Percentiles rank a stretch among this genome's conserved stretches.
Evolutionary conservation across 2,797 vertebrate genomes (phyloP).

Genomic region (Linurgus olivaceus): DNA sequence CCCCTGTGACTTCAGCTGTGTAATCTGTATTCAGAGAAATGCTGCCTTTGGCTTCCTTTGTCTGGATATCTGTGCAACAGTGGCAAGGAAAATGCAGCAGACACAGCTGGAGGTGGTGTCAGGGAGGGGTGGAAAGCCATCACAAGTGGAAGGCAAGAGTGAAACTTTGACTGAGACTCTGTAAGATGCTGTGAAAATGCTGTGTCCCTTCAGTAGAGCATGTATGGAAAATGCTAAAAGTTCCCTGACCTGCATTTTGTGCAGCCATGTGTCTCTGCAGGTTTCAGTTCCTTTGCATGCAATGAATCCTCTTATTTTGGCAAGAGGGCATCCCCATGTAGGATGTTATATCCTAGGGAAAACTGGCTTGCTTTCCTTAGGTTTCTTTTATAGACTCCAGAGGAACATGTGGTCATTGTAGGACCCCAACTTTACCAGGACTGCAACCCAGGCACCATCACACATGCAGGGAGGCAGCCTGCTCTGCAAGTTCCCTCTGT

Average conservation of each 20-base stretch:
- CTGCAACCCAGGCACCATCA: neutral
- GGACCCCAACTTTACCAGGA: neutral
- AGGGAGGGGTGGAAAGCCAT: neutral
- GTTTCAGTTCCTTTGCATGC: neutral
- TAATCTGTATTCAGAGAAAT: neutral
- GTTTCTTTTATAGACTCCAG: neutral
- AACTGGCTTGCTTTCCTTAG: neutral
- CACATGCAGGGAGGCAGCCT: neutral
- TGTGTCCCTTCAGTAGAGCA: neutral
- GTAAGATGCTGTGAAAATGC: neutral
- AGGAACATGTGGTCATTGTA: rapidly evolving
- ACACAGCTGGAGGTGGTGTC: slow-evolving; percentile 3
- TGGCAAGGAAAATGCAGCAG: slow-evolving; percentile 38
- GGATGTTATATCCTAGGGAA: neutral
- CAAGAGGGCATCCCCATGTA: neutral
- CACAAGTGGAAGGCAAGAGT: neutral
- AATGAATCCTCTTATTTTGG: neutral
- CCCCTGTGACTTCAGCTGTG: neutral
- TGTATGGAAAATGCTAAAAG: rapidly evolving
- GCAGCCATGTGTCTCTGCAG: neutral
- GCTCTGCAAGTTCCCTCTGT: neutral
- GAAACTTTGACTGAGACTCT: neutral
- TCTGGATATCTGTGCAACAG: neutral
- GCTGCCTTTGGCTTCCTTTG: neutral
- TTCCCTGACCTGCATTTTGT: neutral